Percentiles rank a stretch among this genome's conserved stretches.
Conservation (phyloP, 2,888 invertebrate species). For the Erebia epiphron region DNA sequence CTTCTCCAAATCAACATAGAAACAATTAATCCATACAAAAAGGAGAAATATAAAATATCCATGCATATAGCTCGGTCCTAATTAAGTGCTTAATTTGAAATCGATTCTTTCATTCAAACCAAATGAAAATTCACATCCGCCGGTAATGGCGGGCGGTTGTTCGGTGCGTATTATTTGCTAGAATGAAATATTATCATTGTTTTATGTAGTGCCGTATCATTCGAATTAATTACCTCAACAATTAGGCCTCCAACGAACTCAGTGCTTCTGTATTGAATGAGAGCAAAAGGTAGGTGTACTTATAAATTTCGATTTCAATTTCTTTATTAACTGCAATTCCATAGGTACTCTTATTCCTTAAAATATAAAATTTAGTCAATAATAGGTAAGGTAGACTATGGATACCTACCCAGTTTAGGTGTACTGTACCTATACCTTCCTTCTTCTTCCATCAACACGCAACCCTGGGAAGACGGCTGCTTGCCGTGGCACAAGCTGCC, state of each 20-base stretch:
- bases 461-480: no score
- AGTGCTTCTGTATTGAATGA: conserved; percentile 7
- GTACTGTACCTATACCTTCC: no score
- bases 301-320: no score
- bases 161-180: conserved; percentile 45
- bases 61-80: background rate
- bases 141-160: conserved; percentile 49
- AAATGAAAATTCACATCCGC: conserved; percentile 13
- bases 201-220: conserved; percentile 55
- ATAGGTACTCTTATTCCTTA: no score
- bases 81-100: conserved; percentile 22
- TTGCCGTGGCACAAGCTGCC: no score
- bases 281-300: background rate
- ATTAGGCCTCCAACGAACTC: conserved; percentile 25
- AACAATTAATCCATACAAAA: background rate
- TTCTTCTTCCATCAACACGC: no score
- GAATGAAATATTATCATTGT: conserved; percentile 53
- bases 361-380: no score
- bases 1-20: background rate
- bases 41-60: background rate
- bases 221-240: conserved; percentile 50
- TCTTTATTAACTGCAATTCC: no score
- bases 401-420: no score
- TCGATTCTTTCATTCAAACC: conserved; percentile 23
- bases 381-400: no score